phyloP scores from a whole-genome alignment of 2,113 vertebrate species.

The Pelobates fuscus region DNA sequence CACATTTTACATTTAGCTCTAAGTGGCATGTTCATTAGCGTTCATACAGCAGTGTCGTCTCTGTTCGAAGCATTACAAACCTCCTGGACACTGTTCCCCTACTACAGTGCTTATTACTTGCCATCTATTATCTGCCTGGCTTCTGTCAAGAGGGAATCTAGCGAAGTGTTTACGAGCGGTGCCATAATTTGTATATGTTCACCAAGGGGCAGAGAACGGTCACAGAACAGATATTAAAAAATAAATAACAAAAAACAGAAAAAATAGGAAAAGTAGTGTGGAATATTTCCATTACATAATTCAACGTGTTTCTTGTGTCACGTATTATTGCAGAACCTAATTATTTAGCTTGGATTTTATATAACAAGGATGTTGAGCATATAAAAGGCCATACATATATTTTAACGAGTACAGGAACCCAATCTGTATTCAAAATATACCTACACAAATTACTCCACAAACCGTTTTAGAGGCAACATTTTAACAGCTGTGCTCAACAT shows the following conservation, averaged over 20 bases:
- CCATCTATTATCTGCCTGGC: conserved; percentile 2
- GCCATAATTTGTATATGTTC: conserved; percentile 4
- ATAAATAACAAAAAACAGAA: too few relatives aligned
- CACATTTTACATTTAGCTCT: conserved; percentile 19
- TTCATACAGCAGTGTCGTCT: not conserved
- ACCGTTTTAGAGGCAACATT: too few relatives aligned
- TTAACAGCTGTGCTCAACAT: too few relatives aligned
- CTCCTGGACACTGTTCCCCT: conserved; percentile 9
- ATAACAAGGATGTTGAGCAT: too few relatives aligned
- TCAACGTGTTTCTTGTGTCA: not conserved
- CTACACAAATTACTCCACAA: too few relatives aligned
- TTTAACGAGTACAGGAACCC: too few relatives aligned
- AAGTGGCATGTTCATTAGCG: conserved; percentile 34
- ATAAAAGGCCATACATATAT: too few relatives aligned
- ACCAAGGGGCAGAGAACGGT: not conserved
- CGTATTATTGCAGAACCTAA: not conserved
- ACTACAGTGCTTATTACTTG: conserved; percentile 21
- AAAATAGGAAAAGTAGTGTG: too few relatives aligned
- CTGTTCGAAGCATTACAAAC: conserved; percentile 1
- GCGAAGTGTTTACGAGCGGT: conserved; percentile 27
- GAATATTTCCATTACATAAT: too few relatives aligned
- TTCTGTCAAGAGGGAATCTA: conserved; percentile 7
- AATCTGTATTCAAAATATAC: too few relatives aligned
- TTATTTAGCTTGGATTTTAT: too few relatives aligned
- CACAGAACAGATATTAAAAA: too few relatives aligned